A percentile compares a stretch with the other conserved stretches of the same genome.
phyloP scores from a whole-genome alignment of 2,888 invertebrate genomes.

The Pollenia labialis region DNA sequence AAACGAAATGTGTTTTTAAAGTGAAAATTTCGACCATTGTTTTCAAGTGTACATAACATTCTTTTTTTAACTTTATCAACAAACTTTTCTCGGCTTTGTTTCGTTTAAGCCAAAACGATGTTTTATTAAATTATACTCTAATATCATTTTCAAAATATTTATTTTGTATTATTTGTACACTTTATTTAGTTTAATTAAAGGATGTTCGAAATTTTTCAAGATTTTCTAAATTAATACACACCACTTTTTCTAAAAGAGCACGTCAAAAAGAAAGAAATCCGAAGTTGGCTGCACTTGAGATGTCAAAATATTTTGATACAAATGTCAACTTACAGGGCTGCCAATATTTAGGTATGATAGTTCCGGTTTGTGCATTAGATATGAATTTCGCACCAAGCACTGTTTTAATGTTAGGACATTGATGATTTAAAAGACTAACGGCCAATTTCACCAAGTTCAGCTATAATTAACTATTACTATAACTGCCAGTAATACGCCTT shows the following conservation, averaged over 20 bases:
- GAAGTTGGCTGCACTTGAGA: slow-evolving; percentile 79
- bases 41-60: slow-evolving; percentile 31
- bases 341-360: slow-evolving; percentile 64
- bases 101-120: slow-evolving; percentile 6
- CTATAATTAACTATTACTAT: neutral
- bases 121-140: slow-evolving; percentile 67
- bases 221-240: slow-evolving; percentile 79
- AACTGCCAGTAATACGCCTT: too few relatives aligned
- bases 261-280: slow-evolving; percentile 82
- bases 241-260: slow-evolving; percentile 81
- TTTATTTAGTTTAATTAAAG: slow-evolving; percentile 65
- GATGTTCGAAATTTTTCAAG: slow-evolving; percentile 78
- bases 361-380: slow-evolving; percentile 70
- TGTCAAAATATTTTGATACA: slow-evolving; percentile 38
- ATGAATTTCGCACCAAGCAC: neutral
- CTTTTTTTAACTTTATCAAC: slow-evolving; percentile 68
- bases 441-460: neutral
- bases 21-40: neutral
- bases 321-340: slow-evolving; percentile 67
- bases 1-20: neutral
- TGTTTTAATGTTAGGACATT: neutral
- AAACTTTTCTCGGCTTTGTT: slow-evolving; percentile 66
- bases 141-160: slow-evolving; percentile 54
- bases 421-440: too few relatives aligned
- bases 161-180: slow-evolving; percentile 35